Percentiles rank a stretch among this genome's conserved stretches.
Evolutionary conservation across 2,888 invertebrate genomes (phyloP).

Genomic region (Rugalucina vietnamica): DNA sequence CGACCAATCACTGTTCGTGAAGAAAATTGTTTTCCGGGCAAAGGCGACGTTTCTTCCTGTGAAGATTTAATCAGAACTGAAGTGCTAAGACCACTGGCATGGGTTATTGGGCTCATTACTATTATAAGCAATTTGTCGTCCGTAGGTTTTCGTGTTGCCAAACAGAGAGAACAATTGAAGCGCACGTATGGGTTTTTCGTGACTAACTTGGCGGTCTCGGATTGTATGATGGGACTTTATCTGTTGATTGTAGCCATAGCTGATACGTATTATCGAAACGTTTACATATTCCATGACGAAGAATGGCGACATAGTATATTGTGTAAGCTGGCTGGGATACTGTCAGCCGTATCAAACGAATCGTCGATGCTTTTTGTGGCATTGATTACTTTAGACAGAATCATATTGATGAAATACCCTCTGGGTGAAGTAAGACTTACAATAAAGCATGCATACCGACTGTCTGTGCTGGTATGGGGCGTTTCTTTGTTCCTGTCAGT

Average conservation of each 20-base stretch:
- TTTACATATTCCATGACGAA: slow-evolving; percentile 60
- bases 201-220: slow-evolving; percentile 51
- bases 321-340: slow-evolving; percentile 63
- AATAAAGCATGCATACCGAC: slow-evolving; percentile 60
- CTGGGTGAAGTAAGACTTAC: slow-evolving; percentile 80
- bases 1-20: not conserved
- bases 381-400: slow-evolving; percentile 88
- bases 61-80: not conserved
- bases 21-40: not conserved
- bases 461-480: slow-evolving; percentile 70
- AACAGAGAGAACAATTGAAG: slow-evolving; percentile 15
- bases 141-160: not conserved
- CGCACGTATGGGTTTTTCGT: slow-evolving; percentile 52
- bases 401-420: slow-evolving; percentile 87
- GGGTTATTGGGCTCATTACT: not conserved
- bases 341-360: slow-evolving; percentile 85
- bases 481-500: slow-evolving; percentile 70
- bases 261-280: slow-evolving; percentile 53
- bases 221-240: slow-evolving; percentile 44
- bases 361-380: slow-evolving; percentile 87
- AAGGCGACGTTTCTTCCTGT: not conserved
- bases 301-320: slow-evolving; percentile 59
- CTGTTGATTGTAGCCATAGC: slow-evolving; percentile 62
- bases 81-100: not conserved
- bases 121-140: not conserved